Evolutionary conservation across 1,140 invertebrate genomes (phyloP).

Genomic region (Lordiphosa clarofinis): DNA sequence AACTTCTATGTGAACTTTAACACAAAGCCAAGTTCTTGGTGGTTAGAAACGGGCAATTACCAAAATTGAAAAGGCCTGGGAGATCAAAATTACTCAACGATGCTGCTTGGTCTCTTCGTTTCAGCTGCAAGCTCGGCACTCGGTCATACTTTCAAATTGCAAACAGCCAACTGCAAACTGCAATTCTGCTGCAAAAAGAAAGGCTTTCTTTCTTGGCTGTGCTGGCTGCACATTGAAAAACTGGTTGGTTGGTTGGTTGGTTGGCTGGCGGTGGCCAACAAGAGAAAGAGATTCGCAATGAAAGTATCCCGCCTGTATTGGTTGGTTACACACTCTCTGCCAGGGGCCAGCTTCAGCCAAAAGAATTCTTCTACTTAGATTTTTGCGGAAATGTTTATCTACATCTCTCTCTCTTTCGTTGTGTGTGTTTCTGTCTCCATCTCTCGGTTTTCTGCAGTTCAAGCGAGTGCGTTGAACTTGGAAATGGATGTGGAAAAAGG

Average conservation of each 20-base stretch:
- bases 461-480: constrained; percentile 72
- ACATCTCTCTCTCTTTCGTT: constrained; percentile 22
- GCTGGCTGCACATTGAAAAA: constrained; percentile 40
- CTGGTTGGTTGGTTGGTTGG: constrained; percentile 46
- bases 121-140: constrained; percentile 27
- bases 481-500: constrained; percentile 28
- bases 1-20: constrained; percentile 71
- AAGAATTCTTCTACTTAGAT: constrained; percentile 76
- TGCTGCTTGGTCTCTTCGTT: constrained; percentile 7
- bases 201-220: constrained; percentile 69
- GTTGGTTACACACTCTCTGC: constrained; percentile 47
- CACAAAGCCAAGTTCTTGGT: constrained; percentile 32
- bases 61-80: constrained; percentile 31
- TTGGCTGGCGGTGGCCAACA: constrained; percentile 11
- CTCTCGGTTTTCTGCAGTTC: constrained; percentile 59
- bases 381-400: constrained; percentile 72
- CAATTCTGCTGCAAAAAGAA: constrained; percentile 52
- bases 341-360: constrained; percentile 16
- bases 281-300: constrained; percentile 67
- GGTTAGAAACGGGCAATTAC: constrained; percentile 18
- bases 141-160: constrained; percentile 77
- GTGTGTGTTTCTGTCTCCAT: not conserved
- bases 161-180: constrained; percentile 41
- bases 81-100: constrained; percentile 47
- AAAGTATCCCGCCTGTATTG: constrained; percentile 57